A percentile compares a stretch with the other conserved stretches of the same genome.
Evolutionary conservation across 2,888 invertebrate genomes (phyloP).

Genomic region (Steinernema scapterisci): DNA sequence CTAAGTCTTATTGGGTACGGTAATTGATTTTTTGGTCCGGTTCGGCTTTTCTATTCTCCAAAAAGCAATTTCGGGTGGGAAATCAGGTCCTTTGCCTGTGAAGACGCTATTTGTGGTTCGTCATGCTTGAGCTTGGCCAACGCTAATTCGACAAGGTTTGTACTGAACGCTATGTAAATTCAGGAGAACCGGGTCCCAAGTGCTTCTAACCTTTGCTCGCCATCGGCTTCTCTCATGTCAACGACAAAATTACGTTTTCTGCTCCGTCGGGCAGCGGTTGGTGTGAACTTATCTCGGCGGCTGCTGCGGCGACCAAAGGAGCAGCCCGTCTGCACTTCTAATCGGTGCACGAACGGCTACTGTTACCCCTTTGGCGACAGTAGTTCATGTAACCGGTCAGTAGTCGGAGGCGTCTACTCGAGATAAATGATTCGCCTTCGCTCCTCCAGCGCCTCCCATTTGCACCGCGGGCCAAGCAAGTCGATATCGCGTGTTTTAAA

Average conservation of each 20-base stretch:
- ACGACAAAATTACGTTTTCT: slow-evolving; percentile 22
- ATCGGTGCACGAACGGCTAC: slow-evolving; percentile 19
- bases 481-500: slow-evolving; percentile 24
- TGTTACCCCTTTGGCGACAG: neutral
- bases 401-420: neutral
- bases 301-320: neutral
- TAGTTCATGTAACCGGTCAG: slow-evolving; percentile 19
- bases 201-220: slow-evolving; percentile 15
- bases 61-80: too few relatives aligned
- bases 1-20: too few relatives aligned
- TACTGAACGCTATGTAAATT: too few relatives aligned
- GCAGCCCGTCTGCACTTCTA: slow-evolving; percentile 28
- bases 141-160: too few relatives aligned
- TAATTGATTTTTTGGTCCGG: too few relatives aligned
- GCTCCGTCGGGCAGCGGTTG: neutral
- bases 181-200: neutral
- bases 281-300: neutral
- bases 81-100: too few relatives aligned
- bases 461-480: neutral
- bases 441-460: slow-evolving; percentile 18
- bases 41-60: too few relatives aligned
- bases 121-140: too few relatives aligned
- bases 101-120: too few relatives aligned
- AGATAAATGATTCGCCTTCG: slow-evolving; percentile 14
- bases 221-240: neutral